These are phyloP conservation scores for Gallinago solitaria DNA, from an alignment of 2,797 vertebrate species.

Conservation along the genomic window DNA sequence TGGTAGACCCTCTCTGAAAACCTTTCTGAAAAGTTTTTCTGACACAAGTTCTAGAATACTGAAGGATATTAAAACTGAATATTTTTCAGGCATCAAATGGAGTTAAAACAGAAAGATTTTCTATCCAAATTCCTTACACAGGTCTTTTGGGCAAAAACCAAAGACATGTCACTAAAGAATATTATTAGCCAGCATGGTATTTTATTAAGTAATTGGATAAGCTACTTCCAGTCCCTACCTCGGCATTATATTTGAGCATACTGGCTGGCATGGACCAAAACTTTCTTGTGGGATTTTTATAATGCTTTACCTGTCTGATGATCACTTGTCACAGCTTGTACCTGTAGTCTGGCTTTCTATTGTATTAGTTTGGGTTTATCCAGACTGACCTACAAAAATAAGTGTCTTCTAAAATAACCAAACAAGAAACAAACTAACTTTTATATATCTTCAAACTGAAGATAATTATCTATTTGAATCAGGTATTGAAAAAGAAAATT, in stretches of 20 bases:
- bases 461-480: neutral
- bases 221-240: neutral
- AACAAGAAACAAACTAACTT: neutral
- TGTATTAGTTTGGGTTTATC: neutral
- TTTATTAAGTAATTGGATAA: neutral
- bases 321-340: neutral
- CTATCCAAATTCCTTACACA: neutral
- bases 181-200: neutral
- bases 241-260: neutral
- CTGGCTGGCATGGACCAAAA: neutral
- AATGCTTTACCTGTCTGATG: neutral
- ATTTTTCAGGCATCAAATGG: neutral
- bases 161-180: neutral
- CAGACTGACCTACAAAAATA: neutral
- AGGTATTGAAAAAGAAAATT: neutral
- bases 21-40: neutral
- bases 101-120: neutral
- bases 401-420: neutral
- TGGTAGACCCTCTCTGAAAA: neutral
- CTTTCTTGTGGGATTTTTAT: neutral
- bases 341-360: neutral
- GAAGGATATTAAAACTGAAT: neutral
- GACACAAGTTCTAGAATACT: neutral
- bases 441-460: neutral
- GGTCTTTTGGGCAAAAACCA: neutral